Evolutionary conservation across 2,797 vertebrate species (phyloP).

Genomic region (Carapus acus): DNA sequence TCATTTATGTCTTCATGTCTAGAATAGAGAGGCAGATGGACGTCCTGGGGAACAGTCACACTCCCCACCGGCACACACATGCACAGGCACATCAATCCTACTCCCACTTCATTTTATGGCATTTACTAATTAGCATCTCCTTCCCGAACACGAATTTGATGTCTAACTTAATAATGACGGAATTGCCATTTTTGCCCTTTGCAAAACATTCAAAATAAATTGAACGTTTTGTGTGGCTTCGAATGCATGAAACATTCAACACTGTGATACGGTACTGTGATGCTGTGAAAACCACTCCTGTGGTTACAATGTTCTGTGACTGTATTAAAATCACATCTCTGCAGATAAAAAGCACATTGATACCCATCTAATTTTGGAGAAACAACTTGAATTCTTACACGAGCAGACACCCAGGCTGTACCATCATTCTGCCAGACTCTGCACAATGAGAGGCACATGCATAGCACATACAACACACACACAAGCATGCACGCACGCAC

Average conservation of each 20-base stretch:
- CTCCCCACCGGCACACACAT: not conserved
- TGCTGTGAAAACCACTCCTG: too few relatives aligned
- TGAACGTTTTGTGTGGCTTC: slow-evolving; percentile 7
- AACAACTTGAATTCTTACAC: too few relatives aligned
- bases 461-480: too few relatives aligned
- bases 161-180: too few relatives aligned
- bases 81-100: not conserved
- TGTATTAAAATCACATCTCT: slow-evolving; percentile 6
- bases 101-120: not conserved
- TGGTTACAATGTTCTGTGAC: not conserved
- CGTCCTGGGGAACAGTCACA: slow-evolving; percentile 9
- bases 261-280: too few relatives aligned
- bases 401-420: too few relatives aligned
- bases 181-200: not conserved
- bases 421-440: too few relatives aligned
- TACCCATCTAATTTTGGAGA: too few relatives aligned
- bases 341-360: too few relatives aligned
- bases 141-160: too few relatives aligned
- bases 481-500: too few relatives aligned
- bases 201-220: not conserved
- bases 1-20: slow-evolving; percentile 50
- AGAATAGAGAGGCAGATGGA: slow-evolving; percentile 26
- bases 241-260: slow-evolving; percentile 2
- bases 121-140: not conserved
- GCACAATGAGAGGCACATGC: too few relatives aligned